These are phyloP conservation scores for Dicrostonyx torquatus DNA, from an alignment of 2,797 vertebrate genomes.

Conservation along the genomic window DNA sequence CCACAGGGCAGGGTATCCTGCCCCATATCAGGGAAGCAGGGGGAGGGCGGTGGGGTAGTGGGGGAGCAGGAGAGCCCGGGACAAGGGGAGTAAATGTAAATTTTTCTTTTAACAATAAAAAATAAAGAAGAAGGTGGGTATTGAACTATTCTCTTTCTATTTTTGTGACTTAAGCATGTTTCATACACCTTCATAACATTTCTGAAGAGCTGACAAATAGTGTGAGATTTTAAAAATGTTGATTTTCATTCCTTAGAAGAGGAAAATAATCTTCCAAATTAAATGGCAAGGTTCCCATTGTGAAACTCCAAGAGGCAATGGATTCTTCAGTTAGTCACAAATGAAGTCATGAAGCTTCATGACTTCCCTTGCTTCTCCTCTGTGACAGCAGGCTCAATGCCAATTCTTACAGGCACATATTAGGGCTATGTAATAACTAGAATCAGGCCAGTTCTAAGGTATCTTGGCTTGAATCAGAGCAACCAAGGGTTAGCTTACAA, in stretches of 20 bases:
- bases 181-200: slow-evolving; percentile 27
- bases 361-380: not conserved
- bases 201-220: slow-evolving; percentile 6
- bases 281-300: not conserved
- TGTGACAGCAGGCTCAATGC: not conserved
- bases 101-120: too few species aligned
- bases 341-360: not conserved
- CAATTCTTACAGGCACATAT: not conserved
- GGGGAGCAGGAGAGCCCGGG: too few species aligned
- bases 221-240: not conserved
- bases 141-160: not conserved
- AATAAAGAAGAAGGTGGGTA: not conserved
- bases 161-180: slow-evolving; percentile 36
- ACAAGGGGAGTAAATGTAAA: too few species aligned
- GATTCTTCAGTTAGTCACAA: not conserved
- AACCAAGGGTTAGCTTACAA: not conserved
- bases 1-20: too few species aligned
- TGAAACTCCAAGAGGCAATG: not conserved
- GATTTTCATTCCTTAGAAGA: not conserved
- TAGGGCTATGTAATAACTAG: not conserved
- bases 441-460: not conserved
- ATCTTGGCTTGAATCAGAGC: not conserved
- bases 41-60: too few species aligned
- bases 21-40: too few species aligned
- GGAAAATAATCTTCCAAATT: not conserved